These are phyloP conservation scores for Lasiurus borealis DNA, from an alignment of 2,113 vertebrate genomes.

Conservation along the genomic window DNA sequence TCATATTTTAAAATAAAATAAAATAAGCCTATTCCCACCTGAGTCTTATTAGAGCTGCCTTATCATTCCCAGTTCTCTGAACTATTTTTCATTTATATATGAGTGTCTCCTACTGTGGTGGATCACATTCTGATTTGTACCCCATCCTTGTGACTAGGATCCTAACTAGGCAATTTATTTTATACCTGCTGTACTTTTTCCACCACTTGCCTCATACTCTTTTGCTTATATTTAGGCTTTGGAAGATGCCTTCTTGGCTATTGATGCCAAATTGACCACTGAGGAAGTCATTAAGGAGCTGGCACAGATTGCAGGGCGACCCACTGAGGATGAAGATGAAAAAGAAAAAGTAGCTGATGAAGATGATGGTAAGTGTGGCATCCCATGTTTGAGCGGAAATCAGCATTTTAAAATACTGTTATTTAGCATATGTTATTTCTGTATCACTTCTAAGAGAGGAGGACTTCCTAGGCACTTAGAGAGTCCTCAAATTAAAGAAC, in stretches of 20 bases:
- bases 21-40: conserved; percentile 3
- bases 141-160: not conserved
- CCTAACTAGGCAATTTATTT: conserved; percentile 25
- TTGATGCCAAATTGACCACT: conserved; percentile 95
- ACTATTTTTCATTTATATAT: not conserved
- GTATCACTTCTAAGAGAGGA: not conserved
- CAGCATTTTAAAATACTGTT: not conserved
- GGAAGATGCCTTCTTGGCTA: conserved; percentile 97
- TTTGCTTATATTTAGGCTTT: conserved; percentile 89
- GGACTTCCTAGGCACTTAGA: not conserved
- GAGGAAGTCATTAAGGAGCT: conserved; percentile 98
- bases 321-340: conserved; percentile 91
- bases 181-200: not conserved
- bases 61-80: not conserved
- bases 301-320: conserved; percentile 95
- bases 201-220: not conserved
- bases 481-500: conserved; percentile 28
- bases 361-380: conserved; percentile 93
- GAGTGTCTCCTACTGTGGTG: not conserved
- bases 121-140: conserved; percentile 5
- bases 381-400: conserved; percentile 48
- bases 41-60: not conserved
- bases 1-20: not conserved
- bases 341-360: conserved; percentile 97
- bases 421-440: not conserved